Evolutionary conservation across 2,113 vertebrate genomes (phyloP).

Genomic region (Salminus brasiliensis): DNA sequence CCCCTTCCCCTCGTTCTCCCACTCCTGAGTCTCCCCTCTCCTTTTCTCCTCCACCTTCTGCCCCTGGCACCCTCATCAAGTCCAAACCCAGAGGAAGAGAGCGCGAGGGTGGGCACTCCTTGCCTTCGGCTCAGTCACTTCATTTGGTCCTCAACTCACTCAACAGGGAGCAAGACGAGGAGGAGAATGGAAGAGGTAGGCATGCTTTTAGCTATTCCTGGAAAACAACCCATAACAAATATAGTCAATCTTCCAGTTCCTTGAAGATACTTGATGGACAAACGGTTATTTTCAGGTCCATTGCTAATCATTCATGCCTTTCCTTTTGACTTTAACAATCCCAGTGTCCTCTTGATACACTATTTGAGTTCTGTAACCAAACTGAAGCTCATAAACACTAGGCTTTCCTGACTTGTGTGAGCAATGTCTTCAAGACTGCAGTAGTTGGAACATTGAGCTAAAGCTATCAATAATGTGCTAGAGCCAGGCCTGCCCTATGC

Average conservation of each 20-base stretch:
- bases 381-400: too few species aligned
- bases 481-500: not conserved
- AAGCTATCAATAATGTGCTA: not conserved
- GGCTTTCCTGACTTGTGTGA: not conserved
- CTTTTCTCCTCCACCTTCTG: slow-evolving; percentile 73
- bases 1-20: slow-evolving; percentile 64
- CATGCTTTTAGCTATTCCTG: too few species aligned
- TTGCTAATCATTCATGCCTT: not conserved
- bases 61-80: slow-evolving; percentile 74
- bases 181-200: slow-evolving; percentile 77
- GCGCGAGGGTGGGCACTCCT: slow-evolving; percentile 71
- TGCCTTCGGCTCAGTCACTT: slow-evolving; percentile 75
- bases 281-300: not conserved
- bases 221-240: not conserved
- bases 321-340: not conserved
- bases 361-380: too few species aligned
- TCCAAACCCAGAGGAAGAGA: slow-evolving; percentile 73
- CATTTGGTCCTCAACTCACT: slow-evolving; percentile 80
- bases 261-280: not conserved
- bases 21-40: slow-evolving; percentile 70
- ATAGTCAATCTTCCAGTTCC: not conserved
- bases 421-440: not conserved
- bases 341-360: too few species aligned
- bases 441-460: not conserved
- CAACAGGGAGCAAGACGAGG: slow-evolving; percentile 76